Conservation (phyloP, 2,888 invertebrate species). For the Apocheima hispidaria region DNA sequence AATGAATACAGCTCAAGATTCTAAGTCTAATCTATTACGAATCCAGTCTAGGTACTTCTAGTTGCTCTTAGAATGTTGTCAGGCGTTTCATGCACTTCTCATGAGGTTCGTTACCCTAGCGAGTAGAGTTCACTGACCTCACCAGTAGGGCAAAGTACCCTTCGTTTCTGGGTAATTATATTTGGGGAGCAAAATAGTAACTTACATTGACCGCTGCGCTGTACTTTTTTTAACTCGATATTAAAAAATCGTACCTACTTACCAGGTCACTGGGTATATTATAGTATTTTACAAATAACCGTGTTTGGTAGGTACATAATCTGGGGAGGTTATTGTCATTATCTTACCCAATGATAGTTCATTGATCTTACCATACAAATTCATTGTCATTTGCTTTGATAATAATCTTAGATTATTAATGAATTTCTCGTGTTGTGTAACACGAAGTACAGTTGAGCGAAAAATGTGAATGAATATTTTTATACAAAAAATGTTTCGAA, state of each 20-base stretch:
- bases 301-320: too few relatives aligned
- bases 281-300: neutral
- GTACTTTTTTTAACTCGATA: neutral
- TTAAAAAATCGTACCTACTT: neutral
- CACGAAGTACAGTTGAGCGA: neutral
- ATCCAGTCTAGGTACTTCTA: too few relatives aligned
- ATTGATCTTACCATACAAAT: too few relatives aligned
- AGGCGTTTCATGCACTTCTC: conserved; percentile 32
- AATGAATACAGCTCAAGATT: neutral
- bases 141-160: conserved; percentile 56
- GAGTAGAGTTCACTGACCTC: conserved; percentile 52
- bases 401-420: neutral
- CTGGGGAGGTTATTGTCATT: too few relatives aligned
- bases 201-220: neutral
- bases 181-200: conserved; percentile 33
- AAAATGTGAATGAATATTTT: neutral
- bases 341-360: too few relatives aligned
- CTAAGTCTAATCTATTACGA: neutral
- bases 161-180: conserved; percentile 50
- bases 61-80: conserved; percentile 24
- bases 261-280: too few relatives aligned
- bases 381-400: neutral
- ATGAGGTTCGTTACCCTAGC: conserved; percentile 43
- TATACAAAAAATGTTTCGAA: neutral
- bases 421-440: neutral